A percentile compares a stretch with the other conserved stretches of the same genome.
Evolutionary conservation across 2,888 invertebrate species (phyloP).

Genomic region (Phytoseiulus persimilis): DNA sequence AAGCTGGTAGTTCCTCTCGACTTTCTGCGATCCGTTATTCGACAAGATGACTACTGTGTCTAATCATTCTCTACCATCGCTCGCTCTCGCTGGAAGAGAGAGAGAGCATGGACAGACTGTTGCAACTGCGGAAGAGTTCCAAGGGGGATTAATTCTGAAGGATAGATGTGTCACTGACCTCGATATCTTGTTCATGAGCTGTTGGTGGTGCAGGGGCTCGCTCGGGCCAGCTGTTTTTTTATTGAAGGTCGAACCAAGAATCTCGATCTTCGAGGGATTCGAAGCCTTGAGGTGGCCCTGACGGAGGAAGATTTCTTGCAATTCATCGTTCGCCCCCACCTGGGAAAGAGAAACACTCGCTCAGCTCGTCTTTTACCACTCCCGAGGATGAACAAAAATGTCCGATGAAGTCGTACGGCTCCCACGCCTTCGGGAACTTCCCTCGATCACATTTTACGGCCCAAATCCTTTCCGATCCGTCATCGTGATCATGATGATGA

Average conservation of each 20-base stretch:
- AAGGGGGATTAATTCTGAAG: not conserved
- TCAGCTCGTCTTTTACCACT: not conserved
- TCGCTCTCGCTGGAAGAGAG: not conserved
- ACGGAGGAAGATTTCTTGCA: not conserved
- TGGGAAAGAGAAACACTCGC: not conserved
- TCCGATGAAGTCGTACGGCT: not conserved
- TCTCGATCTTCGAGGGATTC: not conserved
- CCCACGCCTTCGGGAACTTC: not conserved
- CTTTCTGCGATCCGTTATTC: not conserved
- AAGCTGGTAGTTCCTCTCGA: not conserved
- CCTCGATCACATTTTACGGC: not conserved
- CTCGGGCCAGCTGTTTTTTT: not conserved
- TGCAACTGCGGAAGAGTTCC: no score
- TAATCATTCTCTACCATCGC: not conserved
- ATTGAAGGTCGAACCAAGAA: not conserved
- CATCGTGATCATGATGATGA: not conserved
- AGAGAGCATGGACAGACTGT: no score
- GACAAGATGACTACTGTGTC: not conserved
- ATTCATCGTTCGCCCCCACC: not conserved
- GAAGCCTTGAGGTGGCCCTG: not conserved
- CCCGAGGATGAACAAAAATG: not conserved
- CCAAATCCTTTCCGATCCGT: not conserved
- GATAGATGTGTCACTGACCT: not conserved
- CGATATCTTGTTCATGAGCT: not conserved
- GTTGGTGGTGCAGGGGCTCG: not conserved